Evolutionary conservation across 2,113 vertebrate genomes (phyloP).

Genomic region (Chionodraco myersi): DNA sequence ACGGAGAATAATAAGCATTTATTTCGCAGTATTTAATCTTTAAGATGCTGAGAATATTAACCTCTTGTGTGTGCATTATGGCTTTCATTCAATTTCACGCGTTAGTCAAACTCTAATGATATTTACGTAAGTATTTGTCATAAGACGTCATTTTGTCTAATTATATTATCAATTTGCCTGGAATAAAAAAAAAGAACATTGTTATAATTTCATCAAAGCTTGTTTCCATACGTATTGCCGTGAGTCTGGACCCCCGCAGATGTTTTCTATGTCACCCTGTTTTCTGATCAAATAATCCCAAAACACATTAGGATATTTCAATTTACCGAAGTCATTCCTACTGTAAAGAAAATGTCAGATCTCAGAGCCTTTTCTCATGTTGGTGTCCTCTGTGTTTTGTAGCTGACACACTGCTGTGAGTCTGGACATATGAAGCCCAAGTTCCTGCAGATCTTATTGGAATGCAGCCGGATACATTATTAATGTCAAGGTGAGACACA

Average conservation of each 20-base stretch:
- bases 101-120: neutral
- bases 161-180: neutral
- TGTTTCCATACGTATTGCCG: neutral
- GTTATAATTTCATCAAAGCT: neutral
- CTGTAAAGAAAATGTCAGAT: neutral
- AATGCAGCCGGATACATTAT: constrained; percentile 36
- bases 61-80: neutral
- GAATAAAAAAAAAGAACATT: neutral
- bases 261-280: neutral
- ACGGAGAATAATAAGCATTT: neutral
- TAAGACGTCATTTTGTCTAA: too few relatives aligned
- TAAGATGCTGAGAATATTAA: neutral
- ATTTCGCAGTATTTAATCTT: neutral
- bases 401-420: constrained; percentile 24
- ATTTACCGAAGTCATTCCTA: neutral
- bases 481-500: constrained; percentile 37
- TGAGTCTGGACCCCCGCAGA: neutral
- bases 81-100: neutral
- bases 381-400: constrained; percentile 15
- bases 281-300: neutral
- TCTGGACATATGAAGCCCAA: neutral
- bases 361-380: neutral
- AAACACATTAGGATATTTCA: neutral
- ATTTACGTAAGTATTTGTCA: neutral
- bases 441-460: constrained; percentile 34